Evolutionary conservation across 2,888 invertebrate species (phyloP).

Genomic region (Stegophylla sp.): DNA sequence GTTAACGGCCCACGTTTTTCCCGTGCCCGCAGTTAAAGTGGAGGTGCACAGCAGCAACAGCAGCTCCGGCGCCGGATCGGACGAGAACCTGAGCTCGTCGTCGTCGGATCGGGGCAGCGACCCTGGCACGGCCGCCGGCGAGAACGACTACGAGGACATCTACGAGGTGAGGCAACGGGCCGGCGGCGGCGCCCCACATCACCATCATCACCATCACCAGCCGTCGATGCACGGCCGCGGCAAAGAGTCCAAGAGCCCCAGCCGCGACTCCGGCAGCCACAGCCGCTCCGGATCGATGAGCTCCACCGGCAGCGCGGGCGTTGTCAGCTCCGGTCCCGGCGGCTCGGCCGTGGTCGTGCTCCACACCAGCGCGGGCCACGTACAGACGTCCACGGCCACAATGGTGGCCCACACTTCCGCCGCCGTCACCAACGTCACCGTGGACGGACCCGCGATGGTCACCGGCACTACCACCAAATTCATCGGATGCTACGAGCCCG

Average conservation of each 20-base stretch:
- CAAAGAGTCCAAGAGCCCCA: slow-evolving; percentile 61
- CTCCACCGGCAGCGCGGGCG: slow-evolving; percentile 66
- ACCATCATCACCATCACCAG: slow-evolving; percentile 32
- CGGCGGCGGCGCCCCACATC: slow-evolving; percentile 55
- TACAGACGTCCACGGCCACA: too few species aligned
- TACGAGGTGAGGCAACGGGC: slow-evolving; percentile 69
- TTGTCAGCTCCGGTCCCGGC: slow-evolving; percentile 62
- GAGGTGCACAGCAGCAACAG: slow-evolving; percentile 74
- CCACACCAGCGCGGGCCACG: slow-evolving; percentile 17
- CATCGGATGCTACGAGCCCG: slow-evolving; percentile 29
- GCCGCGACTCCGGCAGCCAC: slow-evolving; percentile 75
- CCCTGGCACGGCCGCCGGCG: slow-evolving; percentile 67
- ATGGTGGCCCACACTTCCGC: not conserved
- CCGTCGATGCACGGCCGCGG: slow-evolving; percentile 56
- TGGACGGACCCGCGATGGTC: slow-evolving; percentile 33
- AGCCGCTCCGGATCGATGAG: slow-evolving; percentile 72
- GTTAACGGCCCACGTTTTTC: not conserved
- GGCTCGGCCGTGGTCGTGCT: slow-evolving; percentile 61
- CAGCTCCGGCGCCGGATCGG: slow-evolving; percentile 72
- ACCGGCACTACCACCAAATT: not conserved
- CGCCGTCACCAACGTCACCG: slow-evolving; percentile 45
- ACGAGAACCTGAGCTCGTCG: slow-evolving; percentile 69
- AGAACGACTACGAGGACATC: slow-evolving; percentile 83
- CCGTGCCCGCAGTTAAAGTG: slow-evolving; percentile 74
- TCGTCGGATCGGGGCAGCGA: slow-evolving; percentile 63